A percentile compares a stretch with the other conserved stretches of the same genome.
Evolutionary conservation across 2,888 invertebrate species (phyloP).

Genomic region (Drosophila yooni): DNA sequence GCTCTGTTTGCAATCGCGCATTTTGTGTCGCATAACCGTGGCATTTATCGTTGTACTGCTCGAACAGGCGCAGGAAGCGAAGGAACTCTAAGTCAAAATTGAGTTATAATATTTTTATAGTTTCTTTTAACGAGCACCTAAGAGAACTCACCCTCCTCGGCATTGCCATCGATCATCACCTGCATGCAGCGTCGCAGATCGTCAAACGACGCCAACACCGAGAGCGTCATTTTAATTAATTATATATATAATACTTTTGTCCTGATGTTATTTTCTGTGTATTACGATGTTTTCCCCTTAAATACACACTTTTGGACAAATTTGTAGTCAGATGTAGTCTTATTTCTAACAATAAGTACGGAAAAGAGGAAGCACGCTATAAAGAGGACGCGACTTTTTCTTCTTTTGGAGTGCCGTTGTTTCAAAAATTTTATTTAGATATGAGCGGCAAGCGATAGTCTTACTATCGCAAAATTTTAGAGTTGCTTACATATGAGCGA

Average conservation of each 20-base stretch:
- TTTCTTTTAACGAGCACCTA: background rate
- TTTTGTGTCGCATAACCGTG: conserved; percentile 89
- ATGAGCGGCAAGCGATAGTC: conserved; percentile 21
- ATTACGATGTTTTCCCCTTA: background rate
- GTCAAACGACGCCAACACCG: conserved; percentile 89
- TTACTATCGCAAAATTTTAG: background rate
- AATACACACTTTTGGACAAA: conserved; percentile 2
- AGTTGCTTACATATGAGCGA: background rate
- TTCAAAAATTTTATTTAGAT: conserved; percentile 59
- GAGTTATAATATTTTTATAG: background rate
- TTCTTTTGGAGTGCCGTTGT: conserved; percentile 63
- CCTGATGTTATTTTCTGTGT: background rate
- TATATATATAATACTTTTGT: background rate
- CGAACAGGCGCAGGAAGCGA: conserved; percentile 90
- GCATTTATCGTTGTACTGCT: conserved; percentile 90
- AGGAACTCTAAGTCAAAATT: conserved; percentile 87
- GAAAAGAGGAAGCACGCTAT: conserved; percentile 61
- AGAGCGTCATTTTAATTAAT: conserved; percentile 85
- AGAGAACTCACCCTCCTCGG: conserved; percentile 88
- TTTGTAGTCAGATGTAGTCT: background rate
- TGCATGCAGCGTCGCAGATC: conserved; percentile 89
- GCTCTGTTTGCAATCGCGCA: conserved; percentile 89
- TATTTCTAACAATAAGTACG: conserved; percentile 31
- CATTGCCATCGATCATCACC: conserved; percentile 88
- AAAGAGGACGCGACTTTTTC: conserved; percentile 66